phyloP scores from a whole-genome alignment of 1,140 invertebrate genomes.

The Drosophila triauraria region DNA sequence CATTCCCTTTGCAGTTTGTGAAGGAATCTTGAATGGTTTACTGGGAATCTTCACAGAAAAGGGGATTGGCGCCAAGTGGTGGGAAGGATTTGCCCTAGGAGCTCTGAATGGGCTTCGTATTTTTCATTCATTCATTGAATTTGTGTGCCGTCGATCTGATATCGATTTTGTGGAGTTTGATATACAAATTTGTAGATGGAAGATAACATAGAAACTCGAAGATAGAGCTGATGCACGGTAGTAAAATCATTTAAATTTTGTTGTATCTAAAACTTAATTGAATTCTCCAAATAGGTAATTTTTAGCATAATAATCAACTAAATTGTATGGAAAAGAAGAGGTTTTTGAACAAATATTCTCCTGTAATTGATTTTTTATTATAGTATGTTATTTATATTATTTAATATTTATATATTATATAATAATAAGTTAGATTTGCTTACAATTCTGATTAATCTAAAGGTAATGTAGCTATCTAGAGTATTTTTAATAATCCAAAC shows the following conservation, averaged over 20 bases:
- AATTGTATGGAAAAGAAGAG: not conserved
- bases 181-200: not conserved
- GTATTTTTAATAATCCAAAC: too few species aligned
- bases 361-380: too few species aligned
- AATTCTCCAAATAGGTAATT: not conserved
- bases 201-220: not conserved
- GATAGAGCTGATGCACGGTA: not conserved
- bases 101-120: slow-evolving; percentile 14
- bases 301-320: too few species aligned
- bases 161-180: slow-evolving; percentile 6
- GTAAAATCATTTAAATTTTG: not conserved
- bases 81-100: not conserved
- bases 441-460: too few species aligned
- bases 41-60: slow-evolving; percentile 21
- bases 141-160: slow-evolving; percentile 11
- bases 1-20: slow-evolving; percentile 17
- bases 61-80: slow-evolving; percentile 35
- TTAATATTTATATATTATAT: too few species aligned
- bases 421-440: too few species aligned
- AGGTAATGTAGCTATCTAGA: too few species aligned
- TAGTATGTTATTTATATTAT: too few species aligned
- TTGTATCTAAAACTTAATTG: not conserved
- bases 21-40: slow-evolving; percentile 50
- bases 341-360: too few species aligned
- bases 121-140: slow-evolving; percentile 34